These are phyloP conservation scores for Aphelocoma coerulescens DNA, from an alignment of 2,113 vertebrate species.

Conservation along the genomic window DNA sequence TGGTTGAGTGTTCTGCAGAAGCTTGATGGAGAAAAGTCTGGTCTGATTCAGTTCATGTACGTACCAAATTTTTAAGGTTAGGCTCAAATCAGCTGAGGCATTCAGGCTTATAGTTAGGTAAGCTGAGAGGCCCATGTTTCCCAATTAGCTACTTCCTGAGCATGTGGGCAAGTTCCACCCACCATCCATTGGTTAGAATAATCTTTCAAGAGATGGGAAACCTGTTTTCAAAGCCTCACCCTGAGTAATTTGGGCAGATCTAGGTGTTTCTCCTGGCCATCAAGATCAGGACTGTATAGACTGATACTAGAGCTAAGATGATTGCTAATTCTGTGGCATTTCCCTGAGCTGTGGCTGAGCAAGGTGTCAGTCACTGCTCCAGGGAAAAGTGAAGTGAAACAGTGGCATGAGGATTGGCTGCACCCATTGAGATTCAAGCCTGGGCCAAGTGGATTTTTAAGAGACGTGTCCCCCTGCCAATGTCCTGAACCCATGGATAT, in stretches of 20 bases:
- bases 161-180: conserved; percentile 1
- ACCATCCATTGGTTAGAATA: not conserved
- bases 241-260: not conserved
- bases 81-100: not conserved
- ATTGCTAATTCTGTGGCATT: not conserved
- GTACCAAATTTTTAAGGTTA: not conserved
- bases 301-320: not conserved
- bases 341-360: not conserved
- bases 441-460: not conserved
- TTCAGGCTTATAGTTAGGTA: not conserved
- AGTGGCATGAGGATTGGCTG: not conserved
- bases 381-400: not conserved
- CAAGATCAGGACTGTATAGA: not conserved
- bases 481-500: not conserved
- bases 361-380: not conserved
- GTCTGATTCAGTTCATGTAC: not conserved
- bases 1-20: not conserved
- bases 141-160: conserved; percentile 17
- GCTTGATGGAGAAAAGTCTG: not conserved
- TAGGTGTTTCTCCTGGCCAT: not conserved
- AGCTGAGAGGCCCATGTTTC: not conserved
- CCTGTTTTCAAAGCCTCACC: not conserved
- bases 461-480: fast-evolving
- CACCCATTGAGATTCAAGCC: not conserved
- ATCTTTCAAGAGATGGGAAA: conserved; percentile 13